A percentile compares a stretch with the other conserved stretches of the same genome.
phyloP scores from a whole-genome alignment of 2,888 invertebrate species.

The Tipula confusa region DNA sequence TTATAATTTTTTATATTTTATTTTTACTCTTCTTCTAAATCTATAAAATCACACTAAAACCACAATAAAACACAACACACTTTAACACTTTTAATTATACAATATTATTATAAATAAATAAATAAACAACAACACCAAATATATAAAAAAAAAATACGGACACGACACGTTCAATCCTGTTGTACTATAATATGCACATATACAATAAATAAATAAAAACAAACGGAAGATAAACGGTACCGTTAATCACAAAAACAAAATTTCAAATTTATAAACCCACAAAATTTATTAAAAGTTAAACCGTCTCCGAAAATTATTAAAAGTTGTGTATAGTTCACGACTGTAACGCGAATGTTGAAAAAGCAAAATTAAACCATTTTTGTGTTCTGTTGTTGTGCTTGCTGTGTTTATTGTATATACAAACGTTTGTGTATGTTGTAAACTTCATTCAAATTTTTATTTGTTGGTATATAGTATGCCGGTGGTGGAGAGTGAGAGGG shows the following conservation, averaged over 20 bases:
- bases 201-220: too few relatives aligned
- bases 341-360: not conserved
- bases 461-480: not conserved
- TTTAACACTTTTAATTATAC: not conserved
- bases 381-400: constrained; percentile 20
- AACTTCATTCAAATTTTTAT: not conserved
- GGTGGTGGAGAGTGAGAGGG: not conserved
- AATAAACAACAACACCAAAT: not conserved
- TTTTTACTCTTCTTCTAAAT: not conserved
- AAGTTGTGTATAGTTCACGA: constrained; percentile 28
- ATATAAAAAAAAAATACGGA: not conserved
- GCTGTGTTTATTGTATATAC: not conserved
- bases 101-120: too few relatives aligned
- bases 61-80: not conserved
- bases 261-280: not conserved
- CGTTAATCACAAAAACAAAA: not conserved
- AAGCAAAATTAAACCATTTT: constrained; percentile 9
- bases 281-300: not conserved
- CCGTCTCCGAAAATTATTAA: constrained; percentile 4
- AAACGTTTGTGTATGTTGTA: not conserved
- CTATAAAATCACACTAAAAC: not conserved
- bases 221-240: not conserved
- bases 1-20: not conserved
- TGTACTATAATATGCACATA: too few relatives aligned
- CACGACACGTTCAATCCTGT: not conserved